Evolutionary conservation across 2,797 vertebrate genomes (phyloP), one percentile per base, ranked within the genome.

Genomic region (Eulemur albifrons): DNA sequence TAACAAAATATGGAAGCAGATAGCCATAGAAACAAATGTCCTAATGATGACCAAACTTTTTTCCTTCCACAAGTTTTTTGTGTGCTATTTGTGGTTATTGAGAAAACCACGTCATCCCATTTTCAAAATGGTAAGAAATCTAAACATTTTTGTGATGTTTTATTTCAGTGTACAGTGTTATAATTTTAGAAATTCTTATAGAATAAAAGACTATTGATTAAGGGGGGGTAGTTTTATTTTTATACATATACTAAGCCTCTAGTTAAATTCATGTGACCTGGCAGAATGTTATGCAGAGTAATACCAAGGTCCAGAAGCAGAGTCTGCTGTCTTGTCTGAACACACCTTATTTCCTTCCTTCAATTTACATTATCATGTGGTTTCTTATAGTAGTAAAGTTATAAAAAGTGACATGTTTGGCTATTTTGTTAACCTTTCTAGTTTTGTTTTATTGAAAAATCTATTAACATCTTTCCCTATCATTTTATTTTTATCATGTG

Each of bases 51-150:
- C 61, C 54, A 81, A 57, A 48, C 30, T 92, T 76, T 23, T 35
- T 84, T 94, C 61, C 57, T 95, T 88, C 81, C 38, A 77, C 32
- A 85, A 25, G 30, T 84, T 80, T n/a, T 88, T 61, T 91, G n/a
- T 85, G 32, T 90, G 50, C 45, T 90, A 38, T 90, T 87, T 77
- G 43, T 75, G 27, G n/a, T 86, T 82, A 9, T 54, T 81, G 21
- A 75, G 30, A 52, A 81, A 85, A 50, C 25, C 75, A 73, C 75
- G 32, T 48, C 70, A 61, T 83, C 65, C 40, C 38, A 48, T 92
- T 93, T 93, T 96, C 72, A 83, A 59, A 92, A 82, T 65, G 35
- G 54, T 50, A 85, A 40, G 52, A 88, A 70, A 63, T 52, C 35
- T 87, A 75, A 76, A 32, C 20, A 52, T 59, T 70, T 88, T 89